phyloP scores from a whole-genome alignment of 2,113 vertebrate genomes.

The Malurus cyaneus region DNA sequence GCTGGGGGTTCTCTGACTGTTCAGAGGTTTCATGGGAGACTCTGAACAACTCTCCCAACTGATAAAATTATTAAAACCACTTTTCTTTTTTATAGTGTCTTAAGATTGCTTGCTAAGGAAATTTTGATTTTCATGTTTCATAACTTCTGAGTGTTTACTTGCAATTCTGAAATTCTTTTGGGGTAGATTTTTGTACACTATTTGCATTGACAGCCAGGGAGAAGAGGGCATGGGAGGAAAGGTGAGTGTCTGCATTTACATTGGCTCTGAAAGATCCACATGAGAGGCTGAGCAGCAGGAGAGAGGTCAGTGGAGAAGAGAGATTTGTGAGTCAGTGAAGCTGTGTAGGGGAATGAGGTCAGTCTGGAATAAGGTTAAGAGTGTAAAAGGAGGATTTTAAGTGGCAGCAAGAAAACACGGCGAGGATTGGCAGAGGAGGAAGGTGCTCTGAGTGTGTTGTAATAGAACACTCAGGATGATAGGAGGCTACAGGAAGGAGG shows the following conservation, averaged over 20 bases:
- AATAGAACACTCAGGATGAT: background rate
- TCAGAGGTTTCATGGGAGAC: background rate
- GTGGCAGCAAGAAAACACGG: background rate
- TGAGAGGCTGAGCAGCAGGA: slow-evolving; percentile 12
- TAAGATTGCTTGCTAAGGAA: background rate
- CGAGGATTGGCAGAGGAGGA: background rate
- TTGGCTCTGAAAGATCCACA: background rate
- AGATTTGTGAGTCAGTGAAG: slow-evolving; percentile 44
- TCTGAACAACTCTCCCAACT: background rate
- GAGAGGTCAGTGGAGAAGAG: slow-evolving; percentile 50
- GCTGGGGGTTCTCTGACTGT: background rate
- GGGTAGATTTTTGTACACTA: background rate
- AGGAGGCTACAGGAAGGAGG: background rate
- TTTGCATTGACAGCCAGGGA: background rate
- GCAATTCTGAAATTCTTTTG: background rate
- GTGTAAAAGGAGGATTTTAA: slow-evolving; percentile 30
- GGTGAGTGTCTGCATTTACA: background rate
- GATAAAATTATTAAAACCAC: background rate
- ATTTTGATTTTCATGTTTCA: background rate
- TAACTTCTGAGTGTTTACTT: slow-evolving; percentile 1
- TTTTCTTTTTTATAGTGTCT: background rate
- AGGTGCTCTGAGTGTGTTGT: background rate
- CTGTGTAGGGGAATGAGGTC: slow-evolving; percentile 29
- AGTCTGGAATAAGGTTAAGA: slow-evolving; percentile 56
- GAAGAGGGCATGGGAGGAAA: slow-evolving; percentile 41